These are phyloP conservation scores for Uromys caudimaculatus DNA, from an alignment of 2,797 vertebrate species.

Conservation along the genomic window DNA sequence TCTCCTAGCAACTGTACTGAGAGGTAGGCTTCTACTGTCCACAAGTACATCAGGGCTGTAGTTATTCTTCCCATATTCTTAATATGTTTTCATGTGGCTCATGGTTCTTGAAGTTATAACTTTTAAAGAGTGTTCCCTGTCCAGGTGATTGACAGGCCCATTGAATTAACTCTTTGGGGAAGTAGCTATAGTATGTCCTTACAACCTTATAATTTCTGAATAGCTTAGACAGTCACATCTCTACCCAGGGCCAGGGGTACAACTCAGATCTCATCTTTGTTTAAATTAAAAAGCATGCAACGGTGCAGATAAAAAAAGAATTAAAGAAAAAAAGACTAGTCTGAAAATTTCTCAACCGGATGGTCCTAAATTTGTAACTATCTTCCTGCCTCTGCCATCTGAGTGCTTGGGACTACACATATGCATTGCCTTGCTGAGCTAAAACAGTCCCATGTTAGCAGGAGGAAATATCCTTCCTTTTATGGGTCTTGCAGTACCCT, in stretches of 20 bases:
- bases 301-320: neutral
- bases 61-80: neutral
- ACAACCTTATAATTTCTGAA: neutral
- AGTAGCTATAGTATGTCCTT: neutral
- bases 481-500: too few species aligned
- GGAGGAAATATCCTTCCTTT: neutral
- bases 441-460: neutral
- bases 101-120: neutral
- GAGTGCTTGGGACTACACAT: neutral
- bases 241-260: neutral
- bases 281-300: neutral
- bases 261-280: neutral
- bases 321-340: neutral
- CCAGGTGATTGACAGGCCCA: neutral
- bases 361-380: neutral
- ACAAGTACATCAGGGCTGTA: too few species aligned
- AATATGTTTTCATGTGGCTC: neutral
- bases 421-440: neutral
- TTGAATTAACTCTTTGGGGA: neutral
- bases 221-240: neutral
- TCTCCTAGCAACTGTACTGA: neutral
- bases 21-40: neutral
- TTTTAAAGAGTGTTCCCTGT: neutral
- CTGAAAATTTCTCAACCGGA: neutral
- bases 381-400: neutral